Evolutionary conservation across 2,113 vertebrate genomes (phyloP), one percentile per base, ranked within the genome.

Genomic region (Sphyrna mokarran): DNA sequence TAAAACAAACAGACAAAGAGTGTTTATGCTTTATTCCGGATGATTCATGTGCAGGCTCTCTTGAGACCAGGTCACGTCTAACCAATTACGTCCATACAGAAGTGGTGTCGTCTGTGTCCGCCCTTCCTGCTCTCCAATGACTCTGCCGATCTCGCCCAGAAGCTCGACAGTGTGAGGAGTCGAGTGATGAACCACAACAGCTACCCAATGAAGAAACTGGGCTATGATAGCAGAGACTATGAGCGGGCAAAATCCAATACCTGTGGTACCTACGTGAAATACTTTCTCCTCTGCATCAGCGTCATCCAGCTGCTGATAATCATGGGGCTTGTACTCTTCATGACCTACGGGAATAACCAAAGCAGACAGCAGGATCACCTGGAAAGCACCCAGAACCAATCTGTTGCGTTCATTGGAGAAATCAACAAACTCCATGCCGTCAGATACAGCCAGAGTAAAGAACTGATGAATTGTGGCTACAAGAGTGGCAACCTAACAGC

Each of bases 251-350:
- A 96, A 86, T 96, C 96, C 4, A 97, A 97, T 80, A 97, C 97
- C 0, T 98, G 98, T 5, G 96, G 97, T 0, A 97, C 97, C 40
- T 99, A 99, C n/a, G 13, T 99, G 95, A 98, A 98, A 66, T 98
- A 99, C 18, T 96, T 99, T 94, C 99, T 99, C 97, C 98, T 99
- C 69, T 99, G 99, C 94, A 98, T 98, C 43, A 99, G 99, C 0
- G 97, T 99, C 96, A 99, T 99, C 96, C 99, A 99, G 68, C 98
- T 98, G 3, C 98, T 99, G 91, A 98, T 99, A 96, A 99, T 99
- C 96, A 97, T 98, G 96, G 99, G 99, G 86, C 97, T 99, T 78
- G 98, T 99, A 96, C 98, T 99, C 0, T 99, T 99, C 97, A 98
- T 99, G 97, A 97, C 99, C 95, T 99, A 99, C 0, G 99, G 99